Evolutionary conservation across 2,888 invertebrate species (phyloP).

Genomic region (Apamea sordens): DNA sequence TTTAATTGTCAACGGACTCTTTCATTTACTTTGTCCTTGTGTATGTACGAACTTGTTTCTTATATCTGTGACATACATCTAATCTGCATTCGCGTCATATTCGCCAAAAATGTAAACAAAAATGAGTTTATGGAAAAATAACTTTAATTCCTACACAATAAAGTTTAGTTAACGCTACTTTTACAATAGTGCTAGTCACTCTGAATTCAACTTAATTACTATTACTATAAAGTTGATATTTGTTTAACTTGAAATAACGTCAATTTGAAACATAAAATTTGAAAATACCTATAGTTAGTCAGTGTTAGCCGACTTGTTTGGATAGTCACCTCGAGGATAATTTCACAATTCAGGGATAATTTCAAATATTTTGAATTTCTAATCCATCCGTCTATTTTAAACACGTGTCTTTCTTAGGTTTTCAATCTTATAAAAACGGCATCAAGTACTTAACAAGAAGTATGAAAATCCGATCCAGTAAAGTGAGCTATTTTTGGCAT

Average conservation of each 20-base stretch:
- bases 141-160: too few relatives aligned
- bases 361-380: not conserved
- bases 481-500: not conserved
- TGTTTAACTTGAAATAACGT: too few relatives aligned
- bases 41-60: not conserved
- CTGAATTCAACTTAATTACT: too few relatives aligned
- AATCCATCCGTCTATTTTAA: not conserved
- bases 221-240: too few relatives aligned
- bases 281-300: not conserved
- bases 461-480: not conserved
- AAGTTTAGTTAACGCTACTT: too few relatives aligned
- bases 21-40: not conserved
- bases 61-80: not conserved
- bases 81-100: not conserved
- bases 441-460: not conserved
- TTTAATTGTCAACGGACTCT: not conserved
- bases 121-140: too few relatives aligned
- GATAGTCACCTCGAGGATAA: not conserved
- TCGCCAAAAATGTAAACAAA: too few relatives aligned
- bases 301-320: not conserved
- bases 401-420: not conserved
- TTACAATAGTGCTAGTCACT: too few relatives aligned
- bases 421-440: not conserved
- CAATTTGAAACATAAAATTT: too few relatives aligned
- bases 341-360: not conserved